phyloP scores from a whole-genome alignment of 2,888 invertebrate species.

The Drosophila kuntzei region DNA sequence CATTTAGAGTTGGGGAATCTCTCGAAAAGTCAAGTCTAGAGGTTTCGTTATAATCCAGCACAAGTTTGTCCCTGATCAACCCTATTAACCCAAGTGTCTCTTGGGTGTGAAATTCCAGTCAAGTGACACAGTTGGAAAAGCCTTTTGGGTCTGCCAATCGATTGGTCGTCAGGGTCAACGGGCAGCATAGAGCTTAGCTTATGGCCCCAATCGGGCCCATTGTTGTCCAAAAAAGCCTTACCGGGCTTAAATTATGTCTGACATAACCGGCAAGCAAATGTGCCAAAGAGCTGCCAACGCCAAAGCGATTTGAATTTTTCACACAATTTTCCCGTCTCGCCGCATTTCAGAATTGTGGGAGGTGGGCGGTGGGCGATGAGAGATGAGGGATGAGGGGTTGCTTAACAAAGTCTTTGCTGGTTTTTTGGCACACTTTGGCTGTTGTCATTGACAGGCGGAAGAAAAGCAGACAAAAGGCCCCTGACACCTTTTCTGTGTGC shows the following conservation, averaged over 20 bases:
- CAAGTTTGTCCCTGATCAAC: constrained; percentile 16
- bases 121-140: constrained; percentile 68
- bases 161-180: constrained; percentile 74
- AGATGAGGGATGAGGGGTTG: constrained; percentile 9
- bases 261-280: constrained; percentile 65
- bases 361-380: no score
- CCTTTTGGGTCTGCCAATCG: constrained; percentile 67
- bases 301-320: constrained; percentile 76
- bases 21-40: background rate
- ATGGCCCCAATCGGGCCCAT: constrained; percentile 56
- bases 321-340: constrained; percentile 54
- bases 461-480: constrained; percentile 73
- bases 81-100: constrained; percentile 22
- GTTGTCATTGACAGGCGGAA: constrained; percentile 72
- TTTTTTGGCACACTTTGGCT: constrained; percentile 70
- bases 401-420: constrained; percentile 73
- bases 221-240: constrained; percentile 60
- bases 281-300: constrained; percentile 63
- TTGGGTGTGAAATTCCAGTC: constrained; percentile 50
- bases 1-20: background rate
- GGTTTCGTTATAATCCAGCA: constrained; percentile 25
- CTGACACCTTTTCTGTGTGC: constrained; percentile 64
- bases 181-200: constrained; percentile 61
- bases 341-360: background rate
- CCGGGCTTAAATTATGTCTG: constrained; percentile 77